Conservation (phyloP, 2,888 invertebrate species). For the Sinentomon sp. region DNA sequence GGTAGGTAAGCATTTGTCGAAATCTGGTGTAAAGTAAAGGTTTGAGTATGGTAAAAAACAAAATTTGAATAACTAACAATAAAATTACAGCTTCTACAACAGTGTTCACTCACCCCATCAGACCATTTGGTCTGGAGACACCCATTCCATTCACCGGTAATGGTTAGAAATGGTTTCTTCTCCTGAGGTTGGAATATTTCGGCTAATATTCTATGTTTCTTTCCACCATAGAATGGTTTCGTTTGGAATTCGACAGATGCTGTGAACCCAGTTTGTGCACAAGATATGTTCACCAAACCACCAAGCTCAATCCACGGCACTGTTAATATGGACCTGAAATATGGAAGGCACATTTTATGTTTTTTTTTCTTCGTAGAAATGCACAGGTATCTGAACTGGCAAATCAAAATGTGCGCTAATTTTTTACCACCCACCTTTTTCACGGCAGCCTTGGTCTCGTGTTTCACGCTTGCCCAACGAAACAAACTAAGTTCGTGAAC, state of each 20-base stretch:
- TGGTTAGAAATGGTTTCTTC: slow-evolving; percentile 63
- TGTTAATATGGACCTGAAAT: slow-evolving; percentile 65
- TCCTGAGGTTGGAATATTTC: slow-evolving; percentile 48
- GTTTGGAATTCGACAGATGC: slow-evolving; percentile 86
- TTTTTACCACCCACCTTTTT: no score
- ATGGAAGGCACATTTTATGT: no score
- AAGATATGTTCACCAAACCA: slow-evolving; percentile 64
- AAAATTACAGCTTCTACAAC: no score
- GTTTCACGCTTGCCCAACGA: no score
- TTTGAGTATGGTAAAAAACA: no score
- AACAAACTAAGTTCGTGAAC: no score
- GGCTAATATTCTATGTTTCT: slow-evolving; percentile 61
- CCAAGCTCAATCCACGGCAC: slow-evolving; percentile 98
- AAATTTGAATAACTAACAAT: no score
- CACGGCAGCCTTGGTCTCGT: no score
- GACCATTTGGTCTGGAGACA: slow-evolving; percentile 74
- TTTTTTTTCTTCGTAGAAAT: no score
- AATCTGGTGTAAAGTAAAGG: no score
- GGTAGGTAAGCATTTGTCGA: no score
- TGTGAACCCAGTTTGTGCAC: slow-evolving; percentile 74
- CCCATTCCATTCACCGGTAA: slow-evolving; percentile 93
- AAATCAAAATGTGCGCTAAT: not conserved
- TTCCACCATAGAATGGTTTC: slow-evolving; percentile 93
- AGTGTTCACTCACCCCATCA: slow-evolving; percentile 24
- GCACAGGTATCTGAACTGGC: no score